A percentile compares a stretch with the other conserved stretches of the same genome.
Evolutionary conservation across 2,797 vertebrate species (phyloP).

Genomic region (Peromyscus nudipes): DNA sequence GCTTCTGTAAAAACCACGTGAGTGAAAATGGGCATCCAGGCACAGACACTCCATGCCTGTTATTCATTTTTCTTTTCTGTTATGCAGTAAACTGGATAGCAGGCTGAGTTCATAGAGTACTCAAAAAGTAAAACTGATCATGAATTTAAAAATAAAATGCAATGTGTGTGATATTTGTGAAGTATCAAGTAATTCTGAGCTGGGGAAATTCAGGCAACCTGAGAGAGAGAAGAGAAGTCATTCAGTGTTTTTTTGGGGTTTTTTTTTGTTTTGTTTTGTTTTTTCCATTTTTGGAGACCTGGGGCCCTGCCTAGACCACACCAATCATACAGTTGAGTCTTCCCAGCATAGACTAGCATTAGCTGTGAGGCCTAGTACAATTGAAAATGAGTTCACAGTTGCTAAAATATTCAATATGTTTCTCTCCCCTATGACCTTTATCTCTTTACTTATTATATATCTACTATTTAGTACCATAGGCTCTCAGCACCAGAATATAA

Average conservation of each 20-base stretch:
- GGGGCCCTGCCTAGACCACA: neutral
- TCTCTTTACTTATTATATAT: neutral
- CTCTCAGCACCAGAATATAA: neutral
- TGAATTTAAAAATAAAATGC: conserved; percentile 8
- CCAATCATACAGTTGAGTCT: neutral
- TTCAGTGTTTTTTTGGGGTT: neutral
- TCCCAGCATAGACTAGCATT: neutral
- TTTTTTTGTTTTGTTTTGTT: no score
- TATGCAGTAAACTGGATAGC: neutral
- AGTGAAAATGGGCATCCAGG: neutral
- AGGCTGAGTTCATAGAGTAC: neutral
- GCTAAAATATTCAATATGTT: neutral
- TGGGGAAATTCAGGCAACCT: neutral
- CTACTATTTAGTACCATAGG: neutral
- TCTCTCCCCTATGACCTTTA: neutral
- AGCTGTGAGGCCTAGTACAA: neutral
- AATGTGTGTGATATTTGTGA: neutral
- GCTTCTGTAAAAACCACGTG: neutral
- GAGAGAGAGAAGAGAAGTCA: neutral
- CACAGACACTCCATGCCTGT: neutral
- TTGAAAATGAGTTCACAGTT: neutral
- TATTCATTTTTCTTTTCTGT: neutral
- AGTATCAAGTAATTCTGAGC: neutral
- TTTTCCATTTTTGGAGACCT: neutral
- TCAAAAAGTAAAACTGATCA: neutral